Evolutionary conservation across 2,797 vertebrate genomes (phyloP), one percentile per base, ranked within the genome.

Genomic region (Sebastolobus alascanus): DNA sequence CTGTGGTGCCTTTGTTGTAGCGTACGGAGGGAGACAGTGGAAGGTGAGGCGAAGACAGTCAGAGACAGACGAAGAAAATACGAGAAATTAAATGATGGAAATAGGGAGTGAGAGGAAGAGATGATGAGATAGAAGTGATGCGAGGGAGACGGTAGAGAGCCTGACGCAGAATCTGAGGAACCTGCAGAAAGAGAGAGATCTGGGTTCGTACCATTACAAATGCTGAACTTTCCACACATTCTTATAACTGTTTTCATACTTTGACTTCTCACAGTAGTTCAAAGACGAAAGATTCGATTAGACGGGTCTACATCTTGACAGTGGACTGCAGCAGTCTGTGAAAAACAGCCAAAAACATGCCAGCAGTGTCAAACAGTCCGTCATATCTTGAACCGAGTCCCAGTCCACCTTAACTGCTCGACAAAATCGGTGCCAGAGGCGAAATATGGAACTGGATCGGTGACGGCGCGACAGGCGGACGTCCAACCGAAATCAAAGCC

Each of bases 1-100:
- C 83, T 61, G 87, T 0, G 83, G 50, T 33, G 71, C 68, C 76
- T 89, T 89, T 88, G 80, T 86, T 84, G 77, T 59, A 35, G 22
- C 77, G 7, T 54, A 67, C 16, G 4, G 38, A 69, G 75, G 50
- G 31, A 78, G 66, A 67, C 73, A 31, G 79, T 11, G 27, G 78
- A 68, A 76, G 75, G 64, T 63, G 76, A 89, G 61, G 37, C 43
- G 50, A 64, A 67, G 63, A 80, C 72, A 83, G 73, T 37, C 70
- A 27, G 64, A 87, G 40, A 22, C n/a, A 87, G 40, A 22, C n/a
- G 31, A 14, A 37, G 29, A 77, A 52, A 86, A 71, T 11, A 27
- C 20, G 63, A 71, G 63, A 37, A 52, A 69, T 52, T 50, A 71
- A 67, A 66, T 74, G 25, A 80, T 84, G 54, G 52, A 73, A 83